Percentiles rank a stretch among this genome's conserved stretches.
phyloP scores from a whole-genome alignment of 2,797 vertebrate genomes.

The Pseudocheirus occidentalis region DNA sequence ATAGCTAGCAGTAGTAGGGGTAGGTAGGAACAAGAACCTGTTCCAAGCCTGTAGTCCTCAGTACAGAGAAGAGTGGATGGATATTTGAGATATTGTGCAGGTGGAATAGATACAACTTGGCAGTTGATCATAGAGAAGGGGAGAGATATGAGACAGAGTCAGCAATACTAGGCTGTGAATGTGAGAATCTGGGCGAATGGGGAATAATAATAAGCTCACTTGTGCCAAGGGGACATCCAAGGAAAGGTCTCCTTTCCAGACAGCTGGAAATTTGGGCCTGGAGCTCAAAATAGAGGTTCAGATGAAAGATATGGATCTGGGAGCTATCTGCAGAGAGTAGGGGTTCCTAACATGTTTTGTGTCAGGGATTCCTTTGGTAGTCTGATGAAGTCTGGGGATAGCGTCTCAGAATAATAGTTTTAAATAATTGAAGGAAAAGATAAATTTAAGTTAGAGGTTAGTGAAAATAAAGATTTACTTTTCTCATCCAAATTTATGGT shows the following conservation, averaged over 20 bases:
- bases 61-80: neutral
- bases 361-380: neutral
- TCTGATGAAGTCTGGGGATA: neutral
- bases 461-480: neutral
- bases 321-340: neutral
- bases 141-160: neutral
- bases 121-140: neutral
- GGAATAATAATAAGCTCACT: neutral
- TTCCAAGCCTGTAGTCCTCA: neutral
- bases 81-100: neutral
- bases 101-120: neutral
- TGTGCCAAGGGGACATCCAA: neutral
- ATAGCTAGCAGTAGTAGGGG: neutral
- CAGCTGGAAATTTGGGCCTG: neutral
- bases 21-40: neutral
- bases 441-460: neutral
- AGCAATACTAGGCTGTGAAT: neutral
- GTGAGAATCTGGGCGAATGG: neutral
- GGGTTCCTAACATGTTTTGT: neutral
- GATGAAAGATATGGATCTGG: neutral
- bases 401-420: neutral
- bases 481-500: neutral
- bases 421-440: neutral
- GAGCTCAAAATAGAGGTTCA: neutral
- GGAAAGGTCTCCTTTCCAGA: neutral